phyloP scores from a whole-genome alignment of 2,113 vertebrate genomes.

The Ammodramus savannarum region DNA sequence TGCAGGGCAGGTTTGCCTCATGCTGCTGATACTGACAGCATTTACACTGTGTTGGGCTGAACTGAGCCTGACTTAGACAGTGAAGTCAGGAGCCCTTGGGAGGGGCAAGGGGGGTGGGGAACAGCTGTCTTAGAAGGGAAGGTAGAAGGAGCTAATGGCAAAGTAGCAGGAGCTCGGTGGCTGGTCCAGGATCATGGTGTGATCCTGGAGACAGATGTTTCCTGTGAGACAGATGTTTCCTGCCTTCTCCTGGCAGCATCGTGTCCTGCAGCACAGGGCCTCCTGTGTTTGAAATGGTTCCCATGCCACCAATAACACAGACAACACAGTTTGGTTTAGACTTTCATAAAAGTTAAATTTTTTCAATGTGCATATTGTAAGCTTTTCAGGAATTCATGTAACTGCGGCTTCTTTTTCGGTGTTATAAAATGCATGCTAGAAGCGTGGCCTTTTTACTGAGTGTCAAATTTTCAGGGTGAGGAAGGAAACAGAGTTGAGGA shows the following conservation, averaged over 20 bases:
- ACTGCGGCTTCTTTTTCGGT: neutral
- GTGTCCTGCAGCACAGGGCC: neutral
- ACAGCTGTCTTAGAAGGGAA: neutral
- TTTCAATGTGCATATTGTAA: neutral
- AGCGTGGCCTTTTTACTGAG: neutral
- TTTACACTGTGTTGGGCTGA: neutral
- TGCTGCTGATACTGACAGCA: neutral
- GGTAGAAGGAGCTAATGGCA: neutral
- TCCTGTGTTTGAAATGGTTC: neutral
- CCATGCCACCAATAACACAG: rapidly evolving
- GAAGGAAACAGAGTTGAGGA: neutral
- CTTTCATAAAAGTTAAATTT: neutral
- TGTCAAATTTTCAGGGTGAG: neutral
- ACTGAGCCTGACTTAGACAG: neutral
- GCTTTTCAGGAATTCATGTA: neutral
- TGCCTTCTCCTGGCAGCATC: neutral
- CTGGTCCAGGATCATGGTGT: neutral
- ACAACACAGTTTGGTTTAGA: neutral
- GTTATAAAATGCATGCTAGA: neutral
- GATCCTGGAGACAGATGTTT: neutral
- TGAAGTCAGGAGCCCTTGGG: neutral
- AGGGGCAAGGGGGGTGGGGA: neutral
- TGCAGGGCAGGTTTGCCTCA: neutral
- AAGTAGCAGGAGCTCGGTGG: rapidly evolving
- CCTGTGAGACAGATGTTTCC: neutral